Base-by-base conservation (phyloP, 2,113 vertebrate genomes). In the Leiothrix lutea region DNA sequence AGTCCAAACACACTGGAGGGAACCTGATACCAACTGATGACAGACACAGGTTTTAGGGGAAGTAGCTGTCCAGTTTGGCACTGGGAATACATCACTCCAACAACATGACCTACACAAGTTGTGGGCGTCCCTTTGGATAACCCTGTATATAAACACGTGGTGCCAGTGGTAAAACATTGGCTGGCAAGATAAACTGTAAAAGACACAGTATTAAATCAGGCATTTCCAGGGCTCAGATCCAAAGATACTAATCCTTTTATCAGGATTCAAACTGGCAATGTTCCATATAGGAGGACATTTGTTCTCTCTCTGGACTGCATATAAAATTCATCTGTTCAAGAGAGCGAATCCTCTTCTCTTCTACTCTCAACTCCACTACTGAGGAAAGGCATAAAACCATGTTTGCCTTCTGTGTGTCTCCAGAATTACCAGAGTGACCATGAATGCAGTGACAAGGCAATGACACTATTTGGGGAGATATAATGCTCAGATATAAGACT, bases 211-310 rank as follows among this genome's bases (percentile, higher is more conserved):
- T 85, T 94, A 90, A 93, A 86, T 44, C 45, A 94, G 79, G 26
- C 71, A 77, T 92, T 93, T 94, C n/a, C 47, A 94, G 56, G 58
- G 79, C 75, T 51, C 67, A 54, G 50, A 69, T 88, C 92, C 75
- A 92, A 77, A 80, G 54, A 70, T 51, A 80, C 15, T 88, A 94
- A 87, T 80, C 50, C 81, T 94, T 91, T 87, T 81, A 87, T 69
- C 45, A 69, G 36, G 26, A 92, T 90, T 91, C 80, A 72, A 54
- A 87, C 38, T 91, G 81, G 91, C 78, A 89, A 6, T 18, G 38
- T 38, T 89, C 86, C 73, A 81, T 14, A 25, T 5, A 85, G 35
- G 28, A 92, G 38, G 22, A 61, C 26, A 40, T 78, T 93, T 90
- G 11, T 74, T 79, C 20, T 79, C 23, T 54, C 60, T 71, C 48